A percentile compares a stretch with the other conserved stretches of the same genome.
Conservation (phyloP, 2,113 vertebrate genomes). For the Protomyctophum bolini region DNA sequence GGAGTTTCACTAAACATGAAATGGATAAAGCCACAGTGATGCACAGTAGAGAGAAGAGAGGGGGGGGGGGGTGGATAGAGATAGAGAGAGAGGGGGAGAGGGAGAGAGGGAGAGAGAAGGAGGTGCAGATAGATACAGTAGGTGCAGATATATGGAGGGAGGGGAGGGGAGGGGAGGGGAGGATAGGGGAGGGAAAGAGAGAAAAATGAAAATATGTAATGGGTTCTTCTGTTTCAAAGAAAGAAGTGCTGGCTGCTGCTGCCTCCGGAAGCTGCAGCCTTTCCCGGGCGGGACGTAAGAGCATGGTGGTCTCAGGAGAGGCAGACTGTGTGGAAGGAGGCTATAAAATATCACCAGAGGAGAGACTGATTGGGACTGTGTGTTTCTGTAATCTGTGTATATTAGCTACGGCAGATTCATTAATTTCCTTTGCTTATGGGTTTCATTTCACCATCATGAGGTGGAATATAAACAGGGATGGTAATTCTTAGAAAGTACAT, state of each 20-base stretch:
- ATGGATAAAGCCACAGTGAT: conserved; percentile 73
- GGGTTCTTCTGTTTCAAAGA: conserved; percentile 65
- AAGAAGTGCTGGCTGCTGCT: conserved; percentile 32
- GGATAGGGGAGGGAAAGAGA: conserved; percentile 27
- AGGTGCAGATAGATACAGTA: background rate
- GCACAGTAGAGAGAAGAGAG: conserved; percentile 43
- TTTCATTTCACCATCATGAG: conserved; percentile 45
- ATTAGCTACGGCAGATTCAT: conserved; percentile 64
- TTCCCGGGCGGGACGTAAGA: conserved; percentile 59
- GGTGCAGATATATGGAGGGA: conserved; percentile 5
- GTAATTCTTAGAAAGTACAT: conserved; percentile 48
- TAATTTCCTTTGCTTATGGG: conserved; percentile 32
- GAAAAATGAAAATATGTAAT: conserved; percentile 70
- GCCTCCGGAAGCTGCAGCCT: conserved; percentile 52
- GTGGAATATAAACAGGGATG: conserved; percentile 53
- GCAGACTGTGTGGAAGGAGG: conserved; percentile 46
- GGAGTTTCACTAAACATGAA: conserved; percentile 80
- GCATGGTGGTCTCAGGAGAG: conserved; percentile 63
- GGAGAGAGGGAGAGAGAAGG: background rate
- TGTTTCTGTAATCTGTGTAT: conserved; percentile 63
- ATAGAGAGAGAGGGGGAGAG: background rate
- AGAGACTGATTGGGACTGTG: conserved; percentile 41
- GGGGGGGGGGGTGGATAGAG: background rate
- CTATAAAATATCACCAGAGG: conserved; percentile 66
- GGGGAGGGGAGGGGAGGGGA: conserved; percentile 17